phyloP scores from a whole-genome alignment of 1,140 invertebrate species.

The Ericerus pela region DNA sequence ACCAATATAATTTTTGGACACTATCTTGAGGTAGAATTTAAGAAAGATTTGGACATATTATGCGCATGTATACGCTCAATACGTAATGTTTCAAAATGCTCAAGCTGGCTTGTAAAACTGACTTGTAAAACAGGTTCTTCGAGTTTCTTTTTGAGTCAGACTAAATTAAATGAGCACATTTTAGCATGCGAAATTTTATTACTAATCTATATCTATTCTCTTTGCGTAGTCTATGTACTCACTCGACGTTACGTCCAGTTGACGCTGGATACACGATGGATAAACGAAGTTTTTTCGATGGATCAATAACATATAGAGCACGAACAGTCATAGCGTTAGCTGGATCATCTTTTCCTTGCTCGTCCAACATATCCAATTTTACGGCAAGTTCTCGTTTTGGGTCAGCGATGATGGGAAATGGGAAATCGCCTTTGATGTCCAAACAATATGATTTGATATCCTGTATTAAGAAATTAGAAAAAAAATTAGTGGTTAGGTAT shows the following conservation, averaged over 20 bases:
- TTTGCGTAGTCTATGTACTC: conserved; percentile 34
- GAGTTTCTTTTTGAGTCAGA: too few relatives aligned
- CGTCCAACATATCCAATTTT: conserved; percentile 73
- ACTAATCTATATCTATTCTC: not conserved
- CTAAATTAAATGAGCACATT: too few relatives aligned
- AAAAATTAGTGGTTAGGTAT: too few relatives aligned
- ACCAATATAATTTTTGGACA: too few relatives aligned
- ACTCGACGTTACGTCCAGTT: conserved; percentile 83
- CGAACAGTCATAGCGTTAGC: conserved; percentile 60
- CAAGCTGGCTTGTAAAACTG: too few relatives aligned
- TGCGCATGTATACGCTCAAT: too few relatives aligned
- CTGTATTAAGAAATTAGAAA: too few relatives aligned
- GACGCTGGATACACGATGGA: conserved; percentile 82
- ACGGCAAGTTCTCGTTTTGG: conserved; percentile 57
- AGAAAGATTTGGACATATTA: too few relatives aligned
- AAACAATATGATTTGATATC: conserved; percentile 61
- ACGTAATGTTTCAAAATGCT: too few relatives aligned
- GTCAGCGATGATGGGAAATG: conserved; percentile 80
- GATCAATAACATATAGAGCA: conserved; percentile 74
- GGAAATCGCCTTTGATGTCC: conserved; percentile 51
- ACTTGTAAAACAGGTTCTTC: too few relatives aligned
- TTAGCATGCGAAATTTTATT: not conserved
- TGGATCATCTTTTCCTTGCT: conserved; percentile 51
- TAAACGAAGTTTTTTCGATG: conserved; percentile 68
- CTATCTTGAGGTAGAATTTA: too few relatives aligned